Evolutionary conservation across 2,797 vertebrate genomes (phyloP).

Genomic region (Melopsittacus undulatus): DNA sequence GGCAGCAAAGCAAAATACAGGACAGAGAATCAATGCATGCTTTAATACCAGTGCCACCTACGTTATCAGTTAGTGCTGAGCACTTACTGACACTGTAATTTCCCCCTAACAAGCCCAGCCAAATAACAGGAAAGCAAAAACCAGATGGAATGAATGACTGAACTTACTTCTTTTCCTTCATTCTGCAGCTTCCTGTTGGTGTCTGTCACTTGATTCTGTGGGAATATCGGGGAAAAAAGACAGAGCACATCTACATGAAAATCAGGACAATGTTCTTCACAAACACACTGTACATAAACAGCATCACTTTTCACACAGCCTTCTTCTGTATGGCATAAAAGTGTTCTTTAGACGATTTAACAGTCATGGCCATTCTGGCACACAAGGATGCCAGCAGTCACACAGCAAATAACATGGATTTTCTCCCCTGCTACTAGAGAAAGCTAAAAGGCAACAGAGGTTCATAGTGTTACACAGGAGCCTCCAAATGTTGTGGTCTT

Average conservation of each 20-base stretch:
- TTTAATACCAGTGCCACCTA: accelerated
- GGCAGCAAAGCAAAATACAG: not conserved
- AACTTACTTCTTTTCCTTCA: slow-evolving; percentile 87
- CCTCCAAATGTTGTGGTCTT: not conserved
- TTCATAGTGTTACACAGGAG: accelerated
- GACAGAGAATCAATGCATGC: not conserved
- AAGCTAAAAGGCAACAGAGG: not conserved
- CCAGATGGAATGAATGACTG: not conserved
- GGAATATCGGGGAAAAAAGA: not conserved
- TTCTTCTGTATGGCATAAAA: not conserved
- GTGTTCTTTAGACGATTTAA: not conserved
- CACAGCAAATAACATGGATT: not conserved
- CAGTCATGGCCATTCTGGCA: not conserved
- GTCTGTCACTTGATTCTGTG: slow-evolving; percentile 92
- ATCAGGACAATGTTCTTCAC: not conserved
- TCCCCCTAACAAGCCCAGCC: not conserved
- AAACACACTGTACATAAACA: accelerated
- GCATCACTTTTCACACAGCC: not conserved
- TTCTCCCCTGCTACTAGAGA: not conserved
- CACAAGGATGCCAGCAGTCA: not conserved
- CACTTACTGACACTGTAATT: not conserved
- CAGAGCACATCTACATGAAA: not conserved
- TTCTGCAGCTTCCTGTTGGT: slow-evolving; percentile 91
- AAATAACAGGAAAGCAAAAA: not conserved
- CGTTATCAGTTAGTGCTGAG: accelerated